A percentile compares a stretch with the other conserved stretches of the same genome.
phyloP scores from a whole-genome alignment of 1,140 invertebrate species.

The Ericerus pela region DNA sequence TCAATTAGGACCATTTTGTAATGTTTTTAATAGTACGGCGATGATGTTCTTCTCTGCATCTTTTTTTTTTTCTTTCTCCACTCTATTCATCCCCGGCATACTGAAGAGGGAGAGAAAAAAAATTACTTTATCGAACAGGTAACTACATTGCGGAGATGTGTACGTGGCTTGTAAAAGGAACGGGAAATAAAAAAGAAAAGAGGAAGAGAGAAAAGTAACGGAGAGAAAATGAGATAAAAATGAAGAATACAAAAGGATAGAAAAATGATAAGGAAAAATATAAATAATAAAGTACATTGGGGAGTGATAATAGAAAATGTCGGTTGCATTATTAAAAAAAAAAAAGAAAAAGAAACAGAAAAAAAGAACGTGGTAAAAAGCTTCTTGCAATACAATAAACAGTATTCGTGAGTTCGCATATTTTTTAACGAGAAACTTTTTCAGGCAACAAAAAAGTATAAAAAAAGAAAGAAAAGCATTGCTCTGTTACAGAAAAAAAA shows the following conservation, averaged over 20 bases:
- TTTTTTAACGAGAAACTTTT: slow-evolving; percentile 12
- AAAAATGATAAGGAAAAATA: slow-evolving; percentile 11
- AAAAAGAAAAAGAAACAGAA: no score
- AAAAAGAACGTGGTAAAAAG: not conserved
- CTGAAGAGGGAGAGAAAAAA: no score
- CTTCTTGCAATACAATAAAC: slow-evolving; percentile 8
- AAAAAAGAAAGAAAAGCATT: not conserved
- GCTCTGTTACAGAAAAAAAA: not conserved
- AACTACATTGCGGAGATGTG: not conserved
- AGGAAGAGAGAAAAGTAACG: not conserved
- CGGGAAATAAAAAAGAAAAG: not conserved
- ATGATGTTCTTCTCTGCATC: no score
- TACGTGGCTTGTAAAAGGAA: not conserved
- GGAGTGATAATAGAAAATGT: slow-evolving; percentile 12
- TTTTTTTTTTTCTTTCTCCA: no score
- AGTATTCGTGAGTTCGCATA: slow-evolving; percentile 10
- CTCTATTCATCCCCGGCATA: no score
- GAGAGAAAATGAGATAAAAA: slow-evolving; percentile 10
- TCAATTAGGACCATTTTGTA: no score
- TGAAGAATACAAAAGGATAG: slow-evolving; percentile 7
- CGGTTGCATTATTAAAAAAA: slow-evolving; percentile 7
- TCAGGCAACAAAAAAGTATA: no score
- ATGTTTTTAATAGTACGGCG: no score
- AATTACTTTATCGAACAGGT: no score
- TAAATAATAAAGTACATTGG: slow-evolving; percentile 11